Percentiles rank a stretch among this genome's conserved stretches.
These are phyloP conservation scores for Hirtodrosophila duncani DNA, from an alignment of 2,888 invertebrate genomes.

Conservation along the genomic window DNA sequence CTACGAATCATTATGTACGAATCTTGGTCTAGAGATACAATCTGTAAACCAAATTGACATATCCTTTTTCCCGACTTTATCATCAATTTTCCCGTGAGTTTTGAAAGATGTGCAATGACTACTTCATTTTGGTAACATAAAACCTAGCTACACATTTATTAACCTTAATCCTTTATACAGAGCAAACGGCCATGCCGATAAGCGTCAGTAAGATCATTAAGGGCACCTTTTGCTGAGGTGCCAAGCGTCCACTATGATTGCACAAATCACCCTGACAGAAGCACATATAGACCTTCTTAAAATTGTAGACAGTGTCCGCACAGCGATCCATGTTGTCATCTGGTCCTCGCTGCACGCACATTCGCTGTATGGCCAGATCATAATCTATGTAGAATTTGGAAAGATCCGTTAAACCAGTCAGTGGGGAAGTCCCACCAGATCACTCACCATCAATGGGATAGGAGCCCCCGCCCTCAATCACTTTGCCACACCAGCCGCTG, in stretches of 20 bases:
- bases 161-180: no score
- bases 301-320: conserved; percentile 90
- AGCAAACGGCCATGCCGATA: not conserved
- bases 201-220: not conserved
- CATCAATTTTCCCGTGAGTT: no score
- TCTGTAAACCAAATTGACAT: no score
- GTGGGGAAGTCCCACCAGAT: no score
- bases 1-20: no score
- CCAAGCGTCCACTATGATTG: conserved; percentile 78
- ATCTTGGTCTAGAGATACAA: no score
- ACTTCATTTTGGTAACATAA: no score
- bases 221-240: not conserved
- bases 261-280: conserved; percentile 94
- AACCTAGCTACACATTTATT: no score
- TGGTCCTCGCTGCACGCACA: conserved; percentile 92
- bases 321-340: conserved; percentile 94
- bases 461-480: conserved; percentile 88
- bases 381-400: conserved; percentile 87
- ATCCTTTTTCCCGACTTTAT: no score
- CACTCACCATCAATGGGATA: conserved; percentile 88
- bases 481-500: conserved; percentile 93
- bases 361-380: conserved; percentile 90
- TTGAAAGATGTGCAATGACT: no score
- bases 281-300: conserved; percentile 92
- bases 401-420: not conserved